A percentile compares a stretch with the other conserved stretches of the same genome.
These are phyloP conservation scores for Microcebus jonahi DNA, from an alignment of 2,113 vertebrate genomes.

Conservation along the genomic window DNA sequence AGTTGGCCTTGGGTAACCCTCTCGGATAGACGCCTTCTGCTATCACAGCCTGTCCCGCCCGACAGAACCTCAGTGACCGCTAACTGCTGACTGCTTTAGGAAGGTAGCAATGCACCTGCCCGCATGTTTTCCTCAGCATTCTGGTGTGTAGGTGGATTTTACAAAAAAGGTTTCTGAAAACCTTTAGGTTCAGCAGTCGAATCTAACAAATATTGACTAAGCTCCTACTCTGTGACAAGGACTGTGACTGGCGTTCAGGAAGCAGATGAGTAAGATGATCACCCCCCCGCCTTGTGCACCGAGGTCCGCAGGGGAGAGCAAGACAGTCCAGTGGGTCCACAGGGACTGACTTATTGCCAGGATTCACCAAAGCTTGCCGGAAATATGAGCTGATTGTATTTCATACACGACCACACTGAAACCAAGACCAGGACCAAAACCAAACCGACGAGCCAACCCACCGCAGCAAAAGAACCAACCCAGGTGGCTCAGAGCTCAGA, in stretches of 20 bases:
- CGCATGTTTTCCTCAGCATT: neutral
- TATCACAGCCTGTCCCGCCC: fast-evolving
- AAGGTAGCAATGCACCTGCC: neutral
- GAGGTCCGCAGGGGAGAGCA: fast-evolving
- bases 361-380: neutral
- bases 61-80: neutral
- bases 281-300: neutral
- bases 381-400: fast-evolving
- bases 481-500: neutral
- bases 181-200: neutral
- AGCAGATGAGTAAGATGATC: neutral
- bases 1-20: neutral
- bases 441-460: neutral
- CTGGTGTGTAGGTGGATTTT: neutral
- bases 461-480: neutral
- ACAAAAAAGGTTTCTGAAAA: neutral
- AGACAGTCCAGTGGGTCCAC: neutral
- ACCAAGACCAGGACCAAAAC: neutral
- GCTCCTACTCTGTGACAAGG: too few relatives aligned
- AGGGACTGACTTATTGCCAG: fast-evolving
- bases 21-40: neutral
- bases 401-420: fast-evolving
- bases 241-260: neutral
- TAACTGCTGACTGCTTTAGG: too few relatives aligned
- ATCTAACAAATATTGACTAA: neutral